Base-by-base conservation (phyloP, 2,113 vertebrate species). In the Barnardius zonarius region DNA sequence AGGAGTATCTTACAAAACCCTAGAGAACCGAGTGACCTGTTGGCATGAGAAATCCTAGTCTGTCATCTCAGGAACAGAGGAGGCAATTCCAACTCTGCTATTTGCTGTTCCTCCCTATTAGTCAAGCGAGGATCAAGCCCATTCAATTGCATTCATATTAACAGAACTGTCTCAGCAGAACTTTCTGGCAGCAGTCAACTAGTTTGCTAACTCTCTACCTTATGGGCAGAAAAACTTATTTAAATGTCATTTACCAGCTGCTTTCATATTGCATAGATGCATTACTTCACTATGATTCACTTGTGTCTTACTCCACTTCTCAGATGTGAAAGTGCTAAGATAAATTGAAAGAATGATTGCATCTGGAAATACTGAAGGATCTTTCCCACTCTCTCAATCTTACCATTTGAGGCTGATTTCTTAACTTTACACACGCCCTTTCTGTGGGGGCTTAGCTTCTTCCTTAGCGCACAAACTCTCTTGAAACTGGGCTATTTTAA, bases 291-390 rank as follows among this genome's bases (percentile, higher is more conserved):
- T 82, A 17, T 24, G 13, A 59, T 79, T 86, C 66, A 49, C 23
- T 82, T 59, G 33, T 79, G 62, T 59, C 64, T 74, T 25, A 78
- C 19, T 73, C 49, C 31, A 51, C 61, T 35, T 52, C 84, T 59
- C 74, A 52, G 41, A 78, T 49, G 61, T 68, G 39, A 49, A 81
- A 94, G 81, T 43, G 55, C 22, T 62, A 87, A 81, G 55, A 74
- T 69, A 82, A 82, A 69, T 74, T 86, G 66, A 84, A 94, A 92
- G n/a, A 91, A 77, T 69, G 51, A 76, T 2, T 49, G 59, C 76
- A 93, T 78, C 83, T 94, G 86, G 91, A 94, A 93, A 78, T 59
- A 89, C 84, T 59, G 41, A 91, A 70, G 66, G 66, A 90, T 54
- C 39, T 79, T 88, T 59, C 37, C 54, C 77, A 68, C 39, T 64